Conservation (phyloP, 2,797 vertebrate genomes). For the Sebastiscus albofasciatus region DNA sequence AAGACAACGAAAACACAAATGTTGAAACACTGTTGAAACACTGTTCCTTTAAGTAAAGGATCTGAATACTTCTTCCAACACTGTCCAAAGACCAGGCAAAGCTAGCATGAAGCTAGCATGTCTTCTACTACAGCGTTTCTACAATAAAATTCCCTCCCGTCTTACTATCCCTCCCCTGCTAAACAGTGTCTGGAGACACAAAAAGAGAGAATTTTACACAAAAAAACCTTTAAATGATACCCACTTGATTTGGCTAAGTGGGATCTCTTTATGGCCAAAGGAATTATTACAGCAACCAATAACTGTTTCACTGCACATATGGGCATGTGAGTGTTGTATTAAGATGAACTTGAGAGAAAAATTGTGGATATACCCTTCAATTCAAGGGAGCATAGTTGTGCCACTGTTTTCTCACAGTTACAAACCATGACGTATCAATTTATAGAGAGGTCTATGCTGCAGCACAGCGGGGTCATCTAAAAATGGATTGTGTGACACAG, state of each 20-base stretch:
- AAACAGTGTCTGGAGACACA: not conserved
- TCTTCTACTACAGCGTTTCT: too few relatives aligned
- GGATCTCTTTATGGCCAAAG: not conserved
- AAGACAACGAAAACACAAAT: accelerated
- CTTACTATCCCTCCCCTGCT: not conserved
- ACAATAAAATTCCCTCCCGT: not conserved
- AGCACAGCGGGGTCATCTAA: not conserved
- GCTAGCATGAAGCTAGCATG: too few relatives aligned
- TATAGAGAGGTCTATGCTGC: not conserved
- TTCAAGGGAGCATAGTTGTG: not conserved
- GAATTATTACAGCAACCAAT: not conserved
- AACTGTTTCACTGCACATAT: not conserved
- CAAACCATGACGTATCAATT: not conserved
- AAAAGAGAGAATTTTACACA: accelerated
- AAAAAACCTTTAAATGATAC: not conserved
- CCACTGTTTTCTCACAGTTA: not conserved
- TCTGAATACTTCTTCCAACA: too few relatives aligned
- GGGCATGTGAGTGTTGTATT: not conserved
- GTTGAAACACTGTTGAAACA: too few relatives aligned
- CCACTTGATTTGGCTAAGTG: not conserved
- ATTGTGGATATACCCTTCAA: not conserved
- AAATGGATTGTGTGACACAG: not conserved
- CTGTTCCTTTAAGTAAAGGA: too few relatives aligned
- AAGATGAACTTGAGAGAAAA: not conserved
- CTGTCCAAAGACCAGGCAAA: too few relatives aligned